Conservation (phyloP, 1,140 invertebrate species). For the Holotrichia oblita region DNA sequence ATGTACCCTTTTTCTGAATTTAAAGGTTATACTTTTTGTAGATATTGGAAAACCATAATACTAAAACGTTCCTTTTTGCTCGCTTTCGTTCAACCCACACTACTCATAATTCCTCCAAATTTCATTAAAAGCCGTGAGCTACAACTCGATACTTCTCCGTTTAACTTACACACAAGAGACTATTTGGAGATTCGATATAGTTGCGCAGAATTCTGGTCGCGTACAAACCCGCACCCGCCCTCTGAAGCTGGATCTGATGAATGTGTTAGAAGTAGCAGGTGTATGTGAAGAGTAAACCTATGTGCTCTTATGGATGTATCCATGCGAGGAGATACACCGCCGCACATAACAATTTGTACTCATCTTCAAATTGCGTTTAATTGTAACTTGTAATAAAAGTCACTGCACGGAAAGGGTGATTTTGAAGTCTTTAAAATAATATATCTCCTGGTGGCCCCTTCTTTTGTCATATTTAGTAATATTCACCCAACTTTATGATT, state of each 20-base stretch:
- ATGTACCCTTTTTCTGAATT: no score
- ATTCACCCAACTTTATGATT: no score
- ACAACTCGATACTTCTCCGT: not conserved
- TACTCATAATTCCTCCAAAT: conserved; percentile 8
- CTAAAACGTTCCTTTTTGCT: not conserved
- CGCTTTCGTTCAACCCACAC: not conserved
- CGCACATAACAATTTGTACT: no score
- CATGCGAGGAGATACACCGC: not conserved
- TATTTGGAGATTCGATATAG: conserved; percentile 22
- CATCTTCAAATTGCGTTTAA: no score
- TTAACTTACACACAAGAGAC: conserved; percentile 33
- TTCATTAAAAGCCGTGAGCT: conserved; percentile 22
- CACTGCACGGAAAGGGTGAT: no score
- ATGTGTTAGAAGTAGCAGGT: conserved; percentile 30
- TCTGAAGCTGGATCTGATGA: not conserved
- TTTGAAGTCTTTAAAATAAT: no score
- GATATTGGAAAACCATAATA: not conserved
- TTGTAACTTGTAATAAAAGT: no score
- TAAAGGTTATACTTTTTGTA: no score
- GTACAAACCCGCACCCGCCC: not conserved
- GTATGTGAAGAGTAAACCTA: conserved; percentile 20
- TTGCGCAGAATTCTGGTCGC: conserved; percentile 11
- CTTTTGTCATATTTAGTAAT: no score
- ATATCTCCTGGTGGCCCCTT: no score
- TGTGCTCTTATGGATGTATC: not conserved